A percentile compares a stretch with the other conserved stretches of the same genome.
These are phyloP conservation scores for Phalacrocorax pelagicus DNA, from an alignment of 2,113 vertebrate genomes.

Conservation along the genomic window DNA sequence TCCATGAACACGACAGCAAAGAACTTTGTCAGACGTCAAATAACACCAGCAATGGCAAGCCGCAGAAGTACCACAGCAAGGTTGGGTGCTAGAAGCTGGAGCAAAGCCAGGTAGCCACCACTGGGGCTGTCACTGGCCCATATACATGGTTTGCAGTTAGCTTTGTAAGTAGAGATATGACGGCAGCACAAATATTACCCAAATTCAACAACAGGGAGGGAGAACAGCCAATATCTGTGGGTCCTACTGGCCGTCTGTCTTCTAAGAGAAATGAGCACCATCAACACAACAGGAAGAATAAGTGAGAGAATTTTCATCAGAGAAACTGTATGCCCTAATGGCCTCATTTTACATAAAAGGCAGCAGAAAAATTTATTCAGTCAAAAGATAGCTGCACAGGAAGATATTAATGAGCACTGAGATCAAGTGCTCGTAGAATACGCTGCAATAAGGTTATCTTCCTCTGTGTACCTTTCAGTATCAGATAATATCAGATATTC, in stretches of 20 bases:
- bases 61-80: neutral
- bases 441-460: neutral
- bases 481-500: neutral
- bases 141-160: neutral
- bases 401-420: neutral
- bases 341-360: neutral
- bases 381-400: neutral
- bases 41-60: neutral
- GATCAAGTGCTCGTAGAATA: neutral
- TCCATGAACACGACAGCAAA: neutral
- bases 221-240: neutral
- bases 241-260: neutral
- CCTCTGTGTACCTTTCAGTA: neutral
- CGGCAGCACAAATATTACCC: neutral
- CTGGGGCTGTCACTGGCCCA: neutral
- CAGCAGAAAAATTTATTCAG: neutral
- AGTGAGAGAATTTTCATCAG: neutral
- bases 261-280: neutral
- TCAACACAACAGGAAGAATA: neutral
- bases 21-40: neutral
- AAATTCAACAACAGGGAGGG: neutral
- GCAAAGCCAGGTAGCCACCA: neutral
- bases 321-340: neutral
- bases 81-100: neutral
- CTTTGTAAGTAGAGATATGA: neutral